Evolutionary conservation across 2,797 vertebrate genomes (phyloP), one percentile per base, ranked within the genome.

Genomic region (Rhabdophis nuchalis): DNA sequence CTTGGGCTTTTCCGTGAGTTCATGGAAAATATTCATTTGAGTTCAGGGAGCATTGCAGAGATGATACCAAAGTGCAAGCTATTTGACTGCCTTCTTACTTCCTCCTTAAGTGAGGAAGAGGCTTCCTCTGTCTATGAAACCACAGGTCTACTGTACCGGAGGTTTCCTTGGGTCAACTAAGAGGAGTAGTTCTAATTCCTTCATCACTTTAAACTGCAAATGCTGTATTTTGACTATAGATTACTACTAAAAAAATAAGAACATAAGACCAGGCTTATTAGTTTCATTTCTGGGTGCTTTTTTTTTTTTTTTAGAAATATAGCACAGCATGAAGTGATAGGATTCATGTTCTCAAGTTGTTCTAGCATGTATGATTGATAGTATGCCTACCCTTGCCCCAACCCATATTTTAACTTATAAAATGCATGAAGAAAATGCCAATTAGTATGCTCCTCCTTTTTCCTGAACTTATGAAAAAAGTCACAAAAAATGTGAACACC

Each of bases 321-420:
- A 4, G 86, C 64, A 87, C 77, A 60, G 91, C 16, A 68, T 56
- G 92, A 94, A 91, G 72, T 93, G 58, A 86, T 5, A 93, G 92
- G 93, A 92, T 87, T 94, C 89, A 89, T 89, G 85, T 90, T 95
- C 94, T 93, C 95, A 94, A 92, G 93, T 93, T 91, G 85, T 95
- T 96, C 94, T 94, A 92, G 96, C 96, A 95, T 91, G 90, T 58
- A 93, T 97, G 96, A 97, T 97, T 97, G 96, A 97, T 94, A 92
- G 94, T 92, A 93, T 96, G 94, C 96, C 95, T 96, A 89, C 77
- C 27, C 96, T 97, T 96, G 92, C 97, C 97, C 95, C 96, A 92
- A 95, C 95, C 94, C 95, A 93, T 96, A 97, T 95, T 96, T 97
- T 94, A 97, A 96, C 96, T 96, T 96, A 92, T 96, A 96, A 97